A percentile compares a stretch with the other conserved stretches of the same genome.
Conservation (phyloP, 2,888 invertebrate species). For the Mimas tiliae region DNA sequence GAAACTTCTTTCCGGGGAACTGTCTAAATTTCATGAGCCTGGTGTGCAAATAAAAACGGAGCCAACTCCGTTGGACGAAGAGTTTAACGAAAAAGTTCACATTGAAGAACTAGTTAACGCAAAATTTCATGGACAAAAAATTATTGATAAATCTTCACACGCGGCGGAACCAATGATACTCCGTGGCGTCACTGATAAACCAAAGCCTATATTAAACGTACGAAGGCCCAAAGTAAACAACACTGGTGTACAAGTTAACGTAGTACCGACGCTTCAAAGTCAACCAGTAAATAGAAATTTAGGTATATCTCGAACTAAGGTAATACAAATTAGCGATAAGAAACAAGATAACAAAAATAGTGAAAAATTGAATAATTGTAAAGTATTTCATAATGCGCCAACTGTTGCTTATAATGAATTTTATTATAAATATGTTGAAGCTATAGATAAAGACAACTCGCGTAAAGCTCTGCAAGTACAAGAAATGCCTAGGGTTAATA, state of each 20-base stretch:
- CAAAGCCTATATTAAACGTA: slow-evolving; percentile 32
- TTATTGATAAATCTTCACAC: slow-evolving; percentile 52
- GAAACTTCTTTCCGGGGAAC: slow-evolving; percentile 72
- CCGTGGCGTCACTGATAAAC: slow-evolving; percentile 32
- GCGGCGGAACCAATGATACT: slow-evolving; percentile 34
- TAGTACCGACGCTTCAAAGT: slow-evolving; percentile 43
- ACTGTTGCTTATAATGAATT: slow-evolving; percentile 69
- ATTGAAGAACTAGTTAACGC: slow-evolving; percentile 79
- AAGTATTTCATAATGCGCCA: slow-evolving; percentile 48
- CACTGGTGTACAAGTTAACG: slow-evolving; percentile 50
- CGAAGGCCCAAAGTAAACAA: slow-evolving; percentile 47
- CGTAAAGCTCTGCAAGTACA: slow-evolving; percentile 66
- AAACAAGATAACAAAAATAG: slow-evolving; percentile 46
- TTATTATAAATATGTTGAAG: slow-evolving; percentile 59
- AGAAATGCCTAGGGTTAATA: slow-evolving; percentile 80
- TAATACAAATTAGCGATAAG: slow-evolving; percentile 63
- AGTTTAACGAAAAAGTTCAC: slow-evolving; percentile 78
- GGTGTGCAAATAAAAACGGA: slow-evolving; percentile 61
- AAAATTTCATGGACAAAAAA: slow-evolving; percentile 76
- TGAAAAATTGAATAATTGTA: slow-evolving; percentile 51
- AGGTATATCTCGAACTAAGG: slow-evolving; percentile 59
- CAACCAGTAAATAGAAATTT: slow-evolving; percentile 57
- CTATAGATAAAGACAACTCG: slow-evolving; percentile 42
- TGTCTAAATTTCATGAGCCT: slow-evolving; percentile 66
- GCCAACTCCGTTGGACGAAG: slow-evolving; percentile 74